phyloP scores from a whole-genome alignment of 2,888 invertebrate genomes.

The Stramonita haemastoma region DNA sequence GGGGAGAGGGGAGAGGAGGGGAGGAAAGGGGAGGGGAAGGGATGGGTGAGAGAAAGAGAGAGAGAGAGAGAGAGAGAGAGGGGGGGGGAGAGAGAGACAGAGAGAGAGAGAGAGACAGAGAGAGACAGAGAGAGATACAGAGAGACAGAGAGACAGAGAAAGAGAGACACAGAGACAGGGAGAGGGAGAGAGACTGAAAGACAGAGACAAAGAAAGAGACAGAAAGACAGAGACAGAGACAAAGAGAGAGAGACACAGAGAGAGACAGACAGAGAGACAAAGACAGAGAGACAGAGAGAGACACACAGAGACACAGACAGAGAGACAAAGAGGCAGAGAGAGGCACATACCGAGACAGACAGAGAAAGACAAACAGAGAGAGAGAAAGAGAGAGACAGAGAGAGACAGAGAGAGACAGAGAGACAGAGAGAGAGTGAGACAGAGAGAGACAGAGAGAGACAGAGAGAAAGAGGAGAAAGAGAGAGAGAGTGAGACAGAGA shows the following conservation, averaged over 20 bases:
- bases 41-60: background rate
- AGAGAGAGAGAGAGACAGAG: no score
- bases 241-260: slow-evolving; percentile 15
- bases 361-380: no score
- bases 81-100: no score
- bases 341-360: no score
- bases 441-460: no score
- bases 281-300: slow-evolving; percentile 19
- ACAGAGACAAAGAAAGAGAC: background rate
- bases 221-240: background rate
- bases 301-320: background rate
- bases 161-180: background rate
- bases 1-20: background rate
- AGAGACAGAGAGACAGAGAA: no score
- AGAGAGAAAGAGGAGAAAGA: no score
- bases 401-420: background rate
- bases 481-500: no score
- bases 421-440: no score
- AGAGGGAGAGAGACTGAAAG: background rate
- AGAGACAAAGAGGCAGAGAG: background rate
- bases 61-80: no score
- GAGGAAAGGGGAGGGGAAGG: background rate
- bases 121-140: no score
- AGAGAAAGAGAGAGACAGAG: slow-evolving; percentile 11
- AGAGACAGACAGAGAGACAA: slow-evolving; percentile 11